phyloP scores from a whole-genome alignment of 2,797 vertebrate genomes.

The Fundulus diaphanus region DNA sequence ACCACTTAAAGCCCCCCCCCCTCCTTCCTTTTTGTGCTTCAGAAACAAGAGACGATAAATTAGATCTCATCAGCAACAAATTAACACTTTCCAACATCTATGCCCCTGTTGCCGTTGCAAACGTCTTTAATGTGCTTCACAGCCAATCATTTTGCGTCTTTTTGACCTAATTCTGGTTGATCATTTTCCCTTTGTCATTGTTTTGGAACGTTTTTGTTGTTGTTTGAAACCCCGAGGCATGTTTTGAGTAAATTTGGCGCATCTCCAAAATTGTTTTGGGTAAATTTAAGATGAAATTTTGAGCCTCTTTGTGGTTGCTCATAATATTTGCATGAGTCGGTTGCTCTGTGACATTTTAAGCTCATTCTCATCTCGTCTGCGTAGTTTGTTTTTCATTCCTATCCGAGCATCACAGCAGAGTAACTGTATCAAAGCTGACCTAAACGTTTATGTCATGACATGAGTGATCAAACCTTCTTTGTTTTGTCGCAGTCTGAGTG shows the following conservation, averaged over 20 bases:
- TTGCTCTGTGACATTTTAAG: constrained; percentile 1
- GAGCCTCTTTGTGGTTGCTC: background rate
- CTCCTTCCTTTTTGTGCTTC: background rate
- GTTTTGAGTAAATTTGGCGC: background rate
- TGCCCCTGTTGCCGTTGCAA: background rate
- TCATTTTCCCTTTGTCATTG: background rate
- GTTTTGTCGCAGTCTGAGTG: background rate
- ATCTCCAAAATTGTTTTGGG: background rate
- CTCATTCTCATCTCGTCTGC: too few relatives aligned
- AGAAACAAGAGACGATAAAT: background rate
- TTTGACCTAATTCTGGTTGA: background rate
- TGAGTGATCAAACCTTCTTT: background rate
- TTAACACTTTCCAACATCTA: background rate
- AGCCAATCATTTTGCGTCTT: background rate
- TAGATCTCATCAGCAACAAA: background rate
- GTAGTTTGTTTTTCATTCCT: background rate
- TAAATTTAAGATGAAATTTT: background rate
- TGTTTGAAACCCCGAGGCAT: background rate
- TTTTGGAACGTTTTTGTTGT: background rate
- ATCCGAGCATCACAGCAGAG: background rate
- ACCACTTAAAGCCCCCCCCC: background rate
- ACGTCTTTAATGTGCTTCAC: background rate
- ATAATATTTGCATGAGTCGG: background rate
- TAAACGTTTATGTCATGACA: too few relatives aligned
- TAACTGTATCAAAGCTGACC: background rate